Evolutionary conservation across 2,888 invertebrate genomes (phyloP).

Genomic region (Penaeus monodon): DNA sequence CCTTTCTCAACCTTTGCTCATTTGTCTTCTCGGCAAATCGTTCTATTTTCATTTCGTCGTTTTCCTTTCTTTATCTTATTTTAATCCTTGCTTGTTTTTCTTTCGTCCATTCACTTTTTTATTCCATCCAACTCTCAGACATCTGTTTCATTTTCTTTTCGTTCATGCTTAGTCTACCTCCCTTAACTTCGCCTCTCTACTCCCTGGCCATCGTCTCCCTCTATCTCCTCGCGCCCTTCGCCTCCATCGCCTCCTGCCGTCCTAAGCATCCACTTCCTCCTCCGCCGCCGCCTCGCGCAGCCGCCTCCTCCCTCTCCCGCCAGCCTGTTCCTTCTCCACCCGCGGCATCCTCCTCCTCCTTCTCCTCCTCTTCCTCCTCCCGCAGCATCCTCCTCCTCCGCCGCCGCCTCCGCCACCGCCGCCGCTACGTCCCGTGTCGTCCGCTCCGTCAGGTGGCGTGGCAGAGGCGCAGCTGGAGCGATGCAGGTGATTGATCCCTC

Average conservation of each 20-base stretch:
- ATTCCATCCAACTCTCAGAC: not conserved
- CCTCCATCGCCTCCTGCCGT: not conserved
- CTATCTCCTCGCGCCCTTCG: too few relatives aligned
- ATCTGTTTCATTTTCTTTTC: not conserved
- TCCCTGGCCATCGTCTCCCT: too few relatives aligned
- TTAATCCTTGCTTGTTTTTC: not conserved
- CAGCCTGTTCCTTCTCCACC: constrained; percentile 10
- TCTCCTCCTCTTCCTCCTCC: not conserved
- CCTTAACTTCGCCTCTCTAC: not conserved
- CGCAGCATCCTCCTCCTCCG: not conserved
- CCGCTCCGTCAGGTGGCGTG: constrained; percentile 38
- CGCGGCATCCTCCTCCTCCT: not conserved
- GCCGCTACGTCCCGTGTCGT: constrained; percentile 7
- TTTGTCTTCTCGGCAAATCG: not conserved
- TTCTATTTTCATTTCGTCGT: not conserved
- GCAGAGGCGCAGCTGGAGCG: constrained; percentile 31
- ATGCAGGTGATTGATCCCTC: constrained; percentile 48
- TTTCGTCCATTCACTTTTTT: not conserved
- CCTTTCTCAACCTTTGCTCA: not conserved
- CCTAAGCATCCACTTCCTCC: not conserved
- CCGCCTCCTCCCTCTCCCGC: constrained; percentile 8
- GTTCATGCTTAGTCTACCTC: not conserved
- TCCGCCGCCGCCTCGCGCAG: not conserved
- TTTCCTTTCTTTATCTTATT: not conserved
- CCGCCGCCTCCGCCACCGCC: not conserved